Evolutionary conservation across 2,113 vertebrate genomes (phyloP).

Genomic region (Panthera tigris): DNA sequence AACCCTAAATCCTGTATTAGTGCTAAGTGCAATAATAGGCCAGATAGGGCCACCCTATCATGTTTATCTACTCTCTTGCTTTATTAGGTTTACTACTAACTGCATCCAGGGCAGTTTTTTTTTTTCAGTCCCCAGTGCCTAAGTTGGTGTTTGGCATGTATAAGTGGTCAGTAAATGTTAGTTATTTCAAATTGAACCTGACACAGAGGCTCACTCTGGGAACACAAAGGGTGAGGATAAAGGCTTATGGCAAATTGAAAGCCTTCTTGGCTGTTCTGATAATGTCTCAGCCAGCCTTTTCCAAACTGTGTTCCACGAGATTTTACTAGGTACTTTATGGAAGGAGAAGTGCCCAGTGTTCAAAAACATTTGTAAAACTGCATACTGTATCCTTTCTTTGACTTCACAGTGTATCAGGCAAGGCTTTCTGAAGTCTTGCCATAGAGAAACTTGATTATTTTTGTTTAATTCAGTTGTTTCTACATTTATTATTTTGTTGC

Average conservation of each 20-base stretch:
- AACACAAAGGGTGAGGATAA: neutral
- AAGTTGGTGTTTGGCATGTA: neutral
- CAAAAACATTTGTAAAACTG: neutral
- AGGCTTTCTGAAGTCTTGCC: neutral
- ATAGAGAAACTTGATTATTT: neutral
- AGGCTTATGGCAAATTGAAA: conserved; percentile 4
- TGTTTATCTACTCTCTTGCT: neutral
- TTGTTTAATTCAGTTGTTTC: conserved; percentile 15
- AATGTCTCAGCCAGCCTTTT: neutral
- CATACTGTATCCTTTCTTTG: neutral
- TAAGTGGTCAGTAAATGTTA: neutral
- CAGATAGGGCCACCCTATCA: neutral
- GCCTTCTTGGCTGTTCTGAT: neutral
- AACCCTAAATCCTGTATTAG: neutral
- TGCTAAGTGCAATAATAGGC: neutral
- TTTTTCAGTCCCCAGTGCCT: neutral
- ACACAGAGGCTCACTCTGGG: neutral
- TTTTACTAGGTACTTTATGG: neutral
- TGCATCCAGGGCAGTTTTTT: neutral
- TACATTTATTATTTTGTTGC: neutral
- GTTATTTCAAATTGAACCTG: neutral
- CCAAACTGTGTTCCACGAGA: neutral
- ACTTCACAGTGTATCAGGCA: neutral
- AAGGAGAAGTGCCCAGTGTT: neutral
- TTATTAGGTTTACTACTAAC: neutral